Evolutionary conservation across 2,113 vertebrate genomes (phyloP).

Genomic region (Nannospalax galili): DNA sequence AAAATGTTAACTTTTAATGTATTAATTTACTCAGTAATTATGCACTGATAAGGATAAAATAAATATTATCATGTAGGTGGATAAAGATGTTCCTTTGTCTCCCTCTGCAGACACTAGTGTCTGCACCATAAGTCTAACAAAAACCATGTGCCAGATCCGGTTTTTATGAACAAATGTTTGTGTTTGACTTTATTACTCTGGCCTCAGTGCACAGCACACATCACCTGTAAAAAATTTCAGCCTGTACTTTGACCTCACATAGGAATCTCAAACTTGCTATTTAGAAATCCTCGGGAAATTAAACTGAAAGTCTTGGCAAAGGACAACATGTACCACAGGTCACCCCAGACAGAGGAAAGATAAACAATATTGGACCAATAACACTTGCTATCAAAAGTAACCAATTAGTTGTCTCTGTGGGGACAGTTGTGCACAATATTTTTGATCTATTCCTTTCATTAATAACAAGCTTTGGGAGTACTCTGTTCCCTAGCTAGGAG

Average conservation of each 20-base stretch:
- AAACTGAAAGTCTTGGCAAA: not conserved
- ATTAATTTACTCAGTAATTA: not conserved
- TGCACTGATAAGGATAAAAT: not conserved
- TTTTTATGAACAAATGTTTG: not conserved
- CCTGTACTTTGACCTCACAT: not conserved
- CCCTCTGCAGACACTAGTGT: not conserved
- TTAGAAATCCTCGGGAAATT: not conserved
- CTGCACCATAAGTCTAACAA: not conserved
- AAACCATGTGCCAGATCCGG: not conserved
- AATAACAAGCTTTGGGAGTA: not conserved
- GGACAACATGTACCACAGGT: not conserved
- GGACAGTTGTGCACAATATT: not conserved
- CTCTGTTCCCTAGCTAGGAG: not conserved
- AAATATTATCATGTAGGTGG: not conserved
- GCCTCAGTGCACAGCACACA: rapidly evolving
- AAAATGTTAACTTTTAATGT: not conserved
- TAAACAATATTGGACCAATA: not conserved
- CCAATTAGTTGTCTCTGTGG: not conserved
- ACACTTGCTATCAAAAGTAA: not conserved
- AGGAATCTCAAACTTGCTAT: not conserved
- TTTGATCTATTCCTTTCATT: not conserved
- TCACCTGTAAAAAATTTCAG: not conserved
- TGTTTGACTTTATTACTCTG: not conserved
- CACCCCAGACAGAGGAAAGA: not conserved
- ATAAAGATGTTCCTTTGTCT: not conserved